A percentile compares a stretch with the other conserved stretches of the same genome.
Evolutionary conservation across 2,888 invertebrate species (phyloP).

Genomic region (Caenorhabditis panamensis): DNA sequence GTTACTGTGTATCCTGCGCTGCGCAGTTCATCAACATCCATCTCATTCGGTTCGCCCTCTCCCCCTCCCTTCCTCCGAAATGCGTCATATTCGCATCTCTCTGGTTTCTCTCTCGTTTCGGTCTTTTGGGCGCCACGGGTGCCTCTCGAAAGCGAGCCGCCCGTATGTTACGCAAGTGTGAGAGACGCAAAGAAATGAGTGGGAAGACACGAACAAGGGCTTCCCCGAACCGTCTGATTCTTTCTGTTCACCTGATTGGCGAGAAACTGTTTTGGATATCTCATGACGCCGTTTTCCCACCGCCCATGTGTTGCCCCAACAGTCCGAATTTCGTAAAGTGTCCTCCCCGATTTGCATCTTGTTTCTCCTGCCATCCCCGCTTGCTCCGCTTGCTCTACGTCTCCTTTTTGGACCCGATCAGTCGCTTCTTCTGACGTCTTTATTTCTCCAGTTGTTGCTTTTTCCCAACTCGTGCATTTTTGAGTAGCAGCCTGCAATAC

Average conservation of each 20-base stretch:
- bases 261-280: not conserved
- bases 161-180: slow-evolving; percentile 43
- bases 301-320: too few relatives aligned
- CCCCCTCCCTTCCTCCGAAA: slow-evolving; percentile 32
- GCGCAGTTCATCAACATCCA: slow-evolving; percentile 28
- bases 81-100: slow-evolving; percentile 55
- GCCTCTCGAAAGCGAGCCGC: slow-evolving; percentile 62
- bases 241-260: not conserved
- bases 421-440: slow-evolving; percentile 1
- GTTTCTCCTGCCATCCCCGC: slow-evolving; percentile 2
- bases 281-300: too few relatives aligned
- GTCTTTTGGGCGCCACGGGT: slow-evolving; percentile 46
- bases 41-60: slow-evolving; percentile 12
- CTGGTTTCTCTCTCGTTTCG: slow-evolving; percentile 42
- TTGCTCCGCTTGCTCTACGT: slow-evolving; percentile 14
- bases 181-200: slow-evolving; percentile 35
- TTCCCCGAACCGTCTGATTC: slow-evolving; percentile 39
- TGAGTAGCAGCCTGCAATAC: too few relatives aligned
- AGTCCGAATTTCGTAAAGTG: not conserved
- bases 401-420: not conserved
- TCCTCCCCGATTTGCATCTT: slow-evolving; percentile 12
- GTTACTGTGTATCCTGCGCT: slow-evolving; percentile 9
- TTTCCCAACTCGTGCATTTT: not conserved
- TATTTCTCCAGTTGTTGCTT: not conserved
- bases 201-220: slow-evolving; percentile 36